A percentile compares a stretch with the other conserved stretches of the same genome.
These are phyloP conservation scores for Zeuzera pyrina DNA, from an alignment of 2,888 invertebrate genomes.

Conservation along the genomic window DNA sequence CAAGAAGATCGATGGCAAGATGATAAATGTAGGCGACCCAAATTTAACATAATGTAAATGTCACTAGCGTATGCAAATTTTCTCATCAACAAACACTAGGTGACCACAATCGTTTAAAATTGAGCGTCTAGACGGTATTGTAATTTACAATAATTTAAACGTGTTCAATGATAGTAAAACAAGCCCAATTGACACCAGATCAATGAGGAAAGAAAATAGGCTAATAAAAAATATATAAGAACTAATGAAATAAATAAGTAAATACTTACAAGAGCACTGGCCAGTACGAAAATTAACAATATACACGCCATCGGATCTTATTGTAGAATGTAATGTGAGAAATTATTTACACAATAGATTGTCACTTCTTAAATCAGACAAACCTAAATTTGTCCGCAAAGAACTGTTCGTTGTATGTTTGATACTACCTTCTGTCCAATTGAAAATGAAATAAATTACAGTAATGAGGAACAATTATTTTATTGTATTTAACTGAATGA, in stretches of 20 bases:
- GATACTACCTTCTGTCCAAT: neutral
- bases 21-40: slow-evolving; percentile 32
- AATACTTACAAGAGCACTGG: no score
- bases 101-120: slow-evolving; percentile 43
- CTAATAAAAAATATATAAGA: no score
- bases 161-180: slow-evolving; percentile 22
- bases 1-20: slow-evolving; percentile 17
- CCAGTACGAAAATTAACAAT: no score
- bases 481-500: slow-evolving; percentile 24
- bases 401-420: slow-evolving; percentile 28
- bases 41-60: slow-evolving; percentile 31
- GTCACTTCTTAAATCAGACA: slow-evolving; percentile 48
- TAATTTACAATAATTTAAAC: slow-evolving; percentile 42
- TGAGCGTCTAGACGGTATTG: slow-evolving; percentile 50
- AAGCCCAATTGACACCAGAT: slow-evolving; percentile 14
- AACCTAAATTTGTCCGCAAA: slow-evolving; percentile 47
- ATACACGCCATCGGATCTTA: no score
- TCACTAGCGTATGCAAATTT: slow-evolving; percentile 19
- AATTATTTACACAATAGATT: slow-evolving; percentile 14
- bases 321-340: no score
- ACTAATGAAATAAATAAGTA: no score
- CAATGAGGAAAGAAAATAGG: no score
- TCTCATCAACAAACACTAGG: slow-evolving; percentile 41
- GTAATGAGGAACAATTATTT: no score
- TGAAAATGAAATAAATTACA: neutral